Evolutionary conservation across 2,113 vertebrate species (phyloP).

Genomic region (Hypocryptadius cinnamomeus): DNA sequence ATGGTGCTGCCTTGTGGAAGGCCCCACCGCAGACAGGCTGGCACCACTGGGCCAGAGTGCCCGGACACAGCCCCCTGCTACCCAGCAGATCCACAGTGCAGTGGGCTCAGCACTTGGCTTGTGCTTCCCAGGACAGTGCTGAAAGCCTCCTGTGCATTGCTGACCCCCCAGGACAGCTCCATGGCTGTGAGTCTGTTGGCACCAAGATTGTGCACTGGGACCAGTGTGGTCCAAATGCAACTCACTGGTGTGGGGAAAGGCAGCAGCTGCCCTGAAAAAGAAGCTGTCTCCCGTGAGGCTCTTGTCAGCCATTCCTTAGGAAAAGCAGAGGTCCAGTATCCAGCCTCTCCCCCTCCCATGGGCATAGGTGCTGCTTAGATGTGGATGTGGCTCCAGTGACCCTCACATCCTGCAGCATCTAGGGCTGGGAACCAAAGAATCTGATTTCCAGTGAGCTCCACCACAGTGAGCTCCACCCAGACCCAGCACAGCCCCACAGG

Average conservation of each 20-base stretch:
- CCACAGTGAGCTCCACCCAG: background rate
- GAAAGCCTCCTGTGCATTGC: background rate
- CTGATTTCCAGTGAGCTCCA: background rate
- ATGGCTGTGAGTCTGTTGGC: accelerated
- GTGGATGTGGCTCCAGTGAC: background rate
- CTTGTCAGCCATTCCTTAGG: background rate
- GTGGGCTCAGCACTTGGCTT: background rate
- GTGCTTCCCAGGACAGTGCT: background rate
- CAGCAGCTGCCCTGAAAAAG: background rate
- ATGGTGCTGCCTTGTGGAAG: background rate
- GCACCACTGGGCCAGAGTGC: accelerated
- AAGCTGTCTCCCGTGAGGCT: background rate
- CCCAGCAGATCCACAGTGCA: accelerated
- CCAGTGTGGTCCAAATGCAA: background rate
- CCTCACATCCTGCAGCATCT: background rate
- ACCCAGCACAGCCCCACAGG: background rate
- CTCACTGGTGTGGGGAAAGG: background rate
- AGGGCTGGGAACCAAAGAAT: background rate
- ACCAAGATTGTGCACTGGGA: background rate
- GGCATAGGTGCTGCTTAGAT: background rate
- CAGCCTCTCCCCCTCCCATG: background rate
- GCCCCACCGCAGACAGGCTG: background rate
- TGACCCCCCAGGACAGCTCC: background rate
- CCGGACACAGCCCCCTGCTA: background rate
- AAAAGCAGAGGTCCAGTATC: background rate